Conservation (phyloP, 2,113 vertebrate genomes). For the Seriola dumerili region DNA sequence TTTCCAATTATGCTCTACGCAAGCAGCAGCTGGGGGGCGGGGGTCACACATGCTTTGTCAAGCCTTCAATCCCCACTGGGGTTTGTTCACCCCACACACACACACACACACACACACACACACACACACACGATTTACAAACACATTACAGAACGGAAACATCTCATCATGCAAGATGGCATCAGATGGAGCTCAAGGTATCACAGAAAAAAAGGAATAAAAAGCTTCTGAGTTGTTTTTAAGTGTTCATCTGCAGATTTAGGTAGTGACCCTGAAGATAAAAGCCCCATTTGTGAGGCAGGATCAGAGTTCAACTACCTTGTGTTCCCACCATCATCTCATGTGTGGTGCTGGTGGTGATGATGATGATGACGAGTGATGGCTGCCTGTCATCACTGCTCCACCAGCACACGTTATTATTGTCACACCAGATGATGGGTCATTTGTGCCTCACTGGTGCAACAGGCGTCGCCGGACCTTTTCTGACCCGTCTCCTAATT, state of each 20-base stretch:
- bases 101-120: background rate
- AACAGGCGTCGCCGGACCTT: slow-evolving; percentile 68
- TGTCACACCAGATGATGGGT: slow-evolving; percentile 72
- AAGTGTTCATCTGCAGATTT: slow-evolving; percentile 22
- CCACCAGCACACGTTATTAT: slow-evolving; percentile 67
- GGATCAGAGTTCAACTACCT: slow-evolving; percentile 29
- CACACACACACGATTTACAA: slow-evolving; percentile 20
- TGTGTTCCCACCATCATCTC: slow-evolving; percentile 38
- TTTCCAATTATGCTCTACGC: slow-evolving; percentile 79
- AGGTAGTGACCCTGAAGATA: slow-evolving; percentile 25
- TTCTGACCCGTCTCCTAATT: slow-evolving; percentile 78
- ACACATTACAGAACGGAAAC: slow-evolving; percentile 8
- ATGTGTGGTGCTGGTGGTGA: slow-evolving; percentile 25
- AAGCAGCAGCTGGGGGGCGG: slow-evolving; percentile 62
- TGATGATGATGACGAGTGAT: slow-evolving; percentile 59
- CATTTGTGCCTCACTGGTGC: slow-evolving; percentile 74
- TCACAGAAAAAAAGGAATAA: background rate
- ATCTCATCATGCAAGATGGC: slow-evolving; percentile 17
- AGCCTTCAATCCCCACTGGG: slow-evolving; percentile 58
- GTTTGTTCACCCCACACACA: slow-evolving; percentile 36
- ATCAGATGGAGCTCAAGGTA: background rate
- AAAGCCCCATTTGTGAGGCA: slow-evolving; percentile 32
- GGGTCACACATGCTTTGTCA: slow-evolving; percentile 70
- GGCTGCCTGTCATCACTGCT: slow-evolving; percentile 61
- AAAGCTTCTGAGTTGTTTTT: background rate